Base-by-base conservation (phyloP, 2,888 invertebrate genomes). In the Teleiodes luculella region DNA sequence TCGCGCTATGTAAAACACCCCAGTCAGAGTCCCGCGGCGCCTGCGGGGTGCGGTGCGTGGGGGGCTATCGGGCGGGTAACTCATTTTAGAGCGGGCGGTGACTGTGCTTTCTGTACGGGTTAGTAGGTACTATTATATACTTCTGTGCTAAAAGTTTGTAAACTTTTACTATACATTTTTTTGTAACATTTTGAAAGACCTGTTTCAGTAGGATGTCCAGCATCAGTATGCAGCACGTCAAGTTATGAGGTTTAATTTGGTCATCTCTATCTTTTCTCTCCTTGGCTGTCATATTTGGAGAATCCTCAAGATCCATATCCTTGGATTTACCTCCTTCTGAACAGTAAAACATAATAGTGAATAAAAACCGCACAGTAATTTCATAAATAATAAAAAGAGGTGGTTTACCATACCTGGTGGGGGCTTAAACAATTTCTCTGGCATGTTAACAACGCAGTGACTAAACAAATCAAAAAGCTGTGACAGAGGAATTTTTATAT, bases 161-260 rank as follows among this genome's bases (percentile, higher is more conserved):
- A n/a, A n/a, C n/a, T n/a, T n/a, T n/a, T n/a, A n/a, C n/a, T n/a
- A n/a, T 4, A 4, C 13, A 35, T 2, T 35, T n/a, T 35, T 35
- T 35, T 35, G 3, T 35, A 35, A 45, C 4, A n/a, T n/a, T n/a
- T 33, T 30, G n/a, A 24, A 24, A 14, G 16, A 95, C 96, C 92
- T 99, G 99, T 87, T 98, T 98, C 11, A 98, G 88, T 47, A 98
- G 86, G 64, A 98, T 95, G 75, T 99, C 99, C 60, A 99, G 88
- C 97, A 99, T 98, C 36, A 98, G 92, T 62, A 98, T 97, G 77
- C 97, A 98, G 74, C 98, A 98, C 0, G 96, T 96, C n/a, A 98
- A 90, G 78, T 97, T 96, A 61, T 94, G 93, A 54, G 94, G 94
- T 70, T 94, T 94, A 57, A 92, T 92, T 50, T 82, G 78, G 16